Percentiles rank a stretch among this genome's conserved stretches.
Evolutionary conservation across 2,888 invertebrate genomes (phyloP).

Genomic region (Seira sanloemensis): DNA sequence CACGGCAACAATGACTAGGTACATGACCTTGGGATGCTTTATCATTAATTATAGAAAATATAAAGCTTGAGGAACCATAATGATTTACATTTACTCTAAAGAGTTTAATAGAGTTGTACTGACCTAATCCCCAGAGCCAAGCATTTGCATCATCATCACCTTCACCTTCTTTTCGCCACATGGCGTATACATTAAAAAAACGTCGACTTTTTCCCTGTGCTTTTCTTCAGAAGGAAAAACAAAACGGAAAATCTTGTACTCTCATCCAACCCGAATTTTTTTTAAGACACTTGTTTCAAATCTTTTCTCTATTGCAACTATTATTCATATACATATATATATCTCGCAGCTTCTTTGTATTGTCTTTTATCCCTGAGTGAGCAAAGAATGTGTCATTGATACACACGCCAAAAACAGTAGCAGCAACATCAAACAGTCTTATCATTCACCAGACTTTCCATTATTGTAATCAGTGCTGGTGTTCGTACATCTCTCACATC

Average conservation of each 20-base stretch:
- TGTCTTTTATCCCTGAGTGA: conserved; percentile 39
- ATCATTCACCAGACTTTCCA: conserved; percentile 18
- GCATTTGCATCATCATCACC: conserved; percentile 69
- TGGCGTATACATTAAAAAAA: too few relatives aligned
- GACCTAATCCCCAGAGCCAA: conserved; percentile 73
- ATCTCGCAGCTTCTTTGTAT: neutral
- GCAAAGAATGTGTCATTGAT: conserved; percentile 18
- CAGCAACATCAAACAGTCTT: conserved; percentile 8
- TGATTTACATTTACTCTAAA: too few relatives aligned
- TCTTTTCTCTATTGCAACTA: too few relatives aligned
- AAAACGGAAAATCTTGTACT: conserved; percentile 58
- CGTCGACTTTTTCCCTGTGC: neutral
- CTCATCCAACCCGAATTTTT: conserved; percentile 43
- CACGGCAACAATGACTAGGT: too few relatives aligned
- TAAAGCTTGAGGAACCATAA: too few relatives aligned
- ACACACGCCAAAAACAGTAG: neutral
- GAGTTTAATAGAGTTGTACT: too few relatives aligned
- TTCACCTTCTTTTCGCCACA: conserved; percentile 71
- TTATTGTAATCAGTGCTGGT: conserved; percentile 2
- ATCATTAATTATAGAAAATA: too few relatives aligned
- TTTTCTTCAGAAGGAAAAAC: neutral
- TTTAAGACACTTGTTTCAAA: neutral
- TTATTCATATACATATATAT: conserved; percentile 6
- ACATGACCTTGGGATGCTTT: too few relatives aligned
- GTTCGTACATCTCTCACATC: too few relatives aligned